Base-by-base conservation (phyloP, 2,797 vertebrate genomes). In the Apogon hyalosoma region DNA sequence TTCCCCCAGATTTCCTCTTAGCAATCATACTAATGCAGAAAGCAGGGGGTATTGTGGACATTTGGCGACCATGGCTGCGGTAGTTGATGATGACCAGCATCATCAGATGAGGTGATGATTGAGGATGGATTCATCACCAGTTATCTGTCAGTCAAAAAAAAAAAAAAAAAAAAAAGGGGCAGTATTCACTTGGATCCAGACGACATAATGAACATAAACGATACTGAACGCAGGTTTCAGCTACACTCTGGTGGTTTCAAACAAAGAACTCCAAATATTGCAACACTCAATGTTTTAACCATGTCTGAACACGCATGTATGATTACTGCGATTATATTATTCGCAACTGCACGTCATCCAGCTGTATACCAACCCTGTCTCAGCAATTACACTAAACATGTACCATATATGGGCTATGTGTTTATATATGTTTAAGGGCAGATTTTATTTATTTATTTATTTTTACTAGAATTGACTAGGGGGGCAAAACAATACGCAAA, bases 21-120 rank as follows among this genome's bases (percentile, higher is more conserved):
- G 68, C 75, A 87, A 53, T 74, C 66, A 79, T 63, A 66, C 60
- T 67, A 55, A 79, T 82, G 53, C 55, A 42, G 7, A 21, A 13
- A 79, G 74, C 6, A 38, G 67, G 46, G 36, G 38, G 43, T 18
- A 33, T 57, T 68, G 78, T 56, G 43, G 61, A 41, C 63, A 61
- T 67, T 75, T 16, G 49, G 38, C 43, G 38, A 50, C 45, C 39
- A 38, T 66, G 54, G 65, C 19, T 57, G 53, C 19, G 55, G 66
- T 40, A 13, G 16, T 7, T 68, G 57, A 59, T 46, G 54, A 69
- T 65, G 33, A 59, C 54, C 62, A 55, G 33, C 33, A 50, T 71
- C 64, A 62, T 69, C 8, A 43, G 7, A 56, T 61, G 58, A 38
- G 42, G 41, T 3, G 45, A 61, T 3, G 45, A 61, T 13, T 15